phyloP scores from a whole-genome alignment of 2,888 invertebrate species.

The Temnothorax rugatulus region DNA sequence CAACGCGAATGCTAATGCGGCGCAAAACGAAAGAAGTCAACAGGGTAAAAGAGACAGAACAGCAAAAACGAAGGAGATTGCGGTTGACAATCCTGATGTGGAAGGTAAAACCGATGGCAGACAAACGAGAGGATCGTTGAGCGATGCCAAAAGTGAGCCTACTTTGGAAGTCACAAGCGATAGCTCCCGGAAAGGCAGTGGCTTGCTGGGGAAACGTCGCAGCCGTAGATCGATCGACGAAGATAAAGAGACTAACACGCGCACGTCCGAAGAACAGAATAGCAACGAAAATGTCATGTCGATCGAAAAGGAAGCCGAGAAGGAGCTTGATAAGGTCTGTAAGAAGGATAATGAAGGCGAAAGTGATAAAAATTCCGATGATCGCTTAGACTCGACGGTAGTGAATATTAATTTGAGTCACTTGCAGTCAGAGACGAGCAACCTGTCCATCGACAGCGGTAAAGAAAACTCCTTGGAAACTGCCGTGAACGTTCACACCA shows the following conservation, averaged over 20 bases:
- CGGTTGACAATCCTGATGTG: neutral
- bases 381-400: slow-evolving; percentile 29
- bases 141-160: slow-evolving; percentile 50
- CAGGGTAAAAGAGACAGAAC: slow-evolving; percentile 42
- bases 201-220: slow-evolving; percentile 70
- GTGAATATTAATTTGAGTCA: slow-evolving; percentile 61
- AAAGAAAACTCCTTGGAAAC: slow-evolving; percentile 84
- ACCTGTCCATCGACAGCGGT: slow-evolving; percentile 83
- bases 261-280: neutral
- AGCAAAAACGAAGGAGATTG: slow-evolving; percentile 38
- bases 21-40: slow-evolving; percentile 13
- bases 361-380: neutral
- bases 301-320: neutral
- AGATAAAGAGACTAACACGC: slow-evolving; percentile 20
- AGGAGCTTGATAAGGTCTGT: neutral
- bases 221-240: slow-evolving; percentile 67
- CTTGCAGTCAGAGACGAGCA: slow-evolving; percentile 82
- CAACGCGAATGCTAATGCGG: neutral
- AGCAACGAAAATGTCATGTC: neutral
- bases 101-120: slow-evolving; percentile 36
- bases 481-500: slow-evolving; percentile 76
- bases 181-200: slow-evolving; percentile 30
- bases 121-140: slow-evolving; percentile 63
- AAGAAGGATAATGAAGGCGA: neutral
- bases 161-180: slow-evolving; percentile 45